Percentiles rank a stretch among this genome's conserved stretches.
Evolutionary conservation across 2,797 vertebrate genomes (phyloP).

Genomic region (Tokudaia tokunoshimensis): DNA sequence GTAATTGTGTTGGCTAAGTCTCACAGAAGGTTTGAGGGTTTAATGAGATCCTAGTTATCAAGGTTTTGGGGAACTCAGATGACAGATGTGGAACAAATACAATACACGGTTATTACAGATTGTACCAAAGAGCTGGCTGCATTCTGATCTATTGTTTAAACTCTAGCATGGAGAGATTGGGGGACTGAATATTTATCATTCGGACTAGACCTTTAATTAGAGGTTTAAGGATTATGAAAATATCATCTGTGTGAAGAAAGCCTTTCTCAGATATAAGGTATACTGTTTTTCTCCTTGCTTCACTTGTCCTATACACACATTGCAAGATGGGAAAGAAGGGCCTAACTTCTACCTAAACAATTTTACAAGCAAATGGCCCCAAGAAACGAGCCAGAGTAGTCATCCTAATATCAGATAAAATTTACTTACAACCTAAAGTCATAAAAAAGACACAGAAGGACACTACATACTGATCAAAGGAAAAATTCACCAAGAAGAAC

Average conservation of each 20-base stretch:
- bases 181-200: conserved; percentile 49
- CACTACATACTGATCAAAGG: no score
- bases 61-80: not conserved
- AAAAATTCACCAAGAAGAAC: no score
- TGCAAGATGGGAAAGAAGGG: conserved; percentile 12
- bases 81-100: conserved; percentile 40
- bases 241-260: conserved; percentile 47
- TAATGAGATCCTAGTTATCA: conserved; percentile 58
- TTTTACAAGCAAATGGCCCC: no score
- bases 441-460: no score
- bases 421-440: no score
- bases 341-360: not conserved
- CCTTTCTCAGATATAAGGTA: conserved; percentile 58
- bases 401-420: no score
- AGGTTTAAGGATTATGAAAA: conserved; percentile 62
- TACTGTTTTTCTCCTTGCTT: conserved; percentile 28
- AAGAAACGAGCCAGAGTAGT: no score
- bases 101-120: not conserved
- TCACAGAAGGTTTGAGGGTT: conserved; percentile 25
- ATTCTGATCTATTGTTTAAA: conserved; percentile 3
- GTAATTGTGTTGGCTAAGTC: conserved; percentile 37
- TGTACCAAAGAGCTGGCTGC: not conserved
- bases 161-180: not conserved
- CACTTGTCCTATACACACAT: conserved; percentile 50
- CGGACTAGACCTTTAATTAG: conserved; percentile 65